A percentile compares a stretch with the other conserved stretches of the same genome.
Evolutionary conservation across 1,140 invertebrate genomes (phyloP).

Genomic region (Conus betulinus): DNA sequence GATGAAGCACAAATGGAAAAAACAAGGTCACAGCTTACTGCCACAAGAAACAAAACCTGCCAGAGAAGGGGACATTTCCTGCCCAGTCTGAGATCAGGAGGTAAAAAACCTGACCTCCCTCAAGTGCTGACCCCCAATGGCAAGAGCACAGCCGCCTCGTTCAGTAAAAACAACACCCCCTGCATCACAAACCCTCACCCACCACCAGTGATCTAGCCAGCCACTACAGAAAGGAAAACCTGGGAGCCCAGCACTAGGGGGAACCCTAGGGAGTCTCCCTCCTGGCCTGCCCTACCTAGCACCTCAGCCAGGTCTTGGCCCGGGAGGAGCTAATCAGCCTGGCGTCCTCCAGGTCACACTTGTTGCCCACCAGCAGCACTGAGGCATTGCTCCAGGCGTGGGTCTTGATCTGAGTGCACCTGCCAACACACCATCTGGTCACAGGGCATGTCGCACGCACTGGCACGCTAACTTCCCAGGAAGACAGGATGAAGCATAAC

Average conservation of each 20-base stretch:
- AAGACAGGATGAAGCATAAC: too few species aligned
- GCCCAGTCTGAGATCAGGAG: too few species aligned
- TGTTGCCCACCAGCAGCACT: conserved; percentile 97
- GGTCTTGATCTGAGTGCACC: conserved; percentile 94
- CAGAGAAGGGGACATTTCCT: too few species aligned
- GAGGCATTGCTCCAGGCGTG: conserved; percentile 99
- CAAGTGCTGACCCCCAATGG: too few species aligned
- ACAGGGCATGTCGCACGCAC: too few species aligned
- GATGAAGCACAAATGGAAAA: too few species aligned
- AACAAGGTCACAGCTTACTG: too few species aligned
- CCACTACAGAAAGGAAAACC: not conserved
- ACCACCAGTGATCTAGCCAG: not conserved
- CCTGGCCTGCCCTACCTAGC: conserved; percentile 79
- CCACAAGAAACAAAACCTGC: too few species aligned
- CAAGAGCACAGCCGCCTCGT: too few species aligned
- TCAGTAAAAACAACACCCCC: not conserved
- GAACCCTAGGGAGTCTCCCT: too few species aligned
- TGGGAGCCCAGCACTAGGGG: not conserved
- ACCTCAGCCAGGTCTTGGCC: conserved; percentile 96
- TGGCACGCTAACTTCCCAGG: too few species aligned
- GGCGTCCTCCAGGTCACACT: conserved; percentile 99
- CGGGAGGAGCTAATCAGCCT: conserved; percentile 95
- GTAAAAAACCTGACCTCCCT: too few species aligned
- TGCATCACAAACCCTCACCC: not conserved
- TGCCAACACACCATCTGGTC: conserved; percentile 34